Evolutionary conservation across 2,888 invertebrate species (phyloP).

Genomic region (Salpingus planirostris): DNA sequence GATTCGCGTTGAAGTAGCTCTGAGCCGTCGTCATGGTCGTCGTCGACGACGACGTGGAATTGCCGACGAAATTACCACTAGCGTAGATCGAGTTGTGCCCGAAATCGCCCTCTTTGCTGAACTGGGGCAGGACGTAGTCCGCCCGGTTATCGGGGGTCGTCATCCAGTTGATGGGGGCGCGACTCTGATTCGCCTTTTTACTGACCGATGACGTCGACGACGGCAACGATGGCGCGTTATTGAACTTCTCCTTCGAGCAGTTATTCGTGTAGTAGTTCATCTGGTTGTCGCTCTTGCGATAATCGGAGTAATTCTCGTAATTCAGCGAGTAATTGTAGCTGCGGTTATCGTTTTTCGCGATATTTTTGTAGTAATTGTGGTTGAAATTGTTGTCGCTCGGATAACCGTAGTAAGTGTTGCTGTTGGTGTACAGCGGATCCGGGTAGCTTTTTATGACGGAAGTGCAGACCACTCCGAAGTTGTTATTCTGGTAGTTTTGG

Average conservation of each 20-base stretch:
- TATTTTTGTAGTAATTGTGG: conserved; percentile 24
- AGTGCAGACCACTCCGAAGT: conserved; percentile 6
- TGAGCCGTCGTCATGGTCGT: no score
- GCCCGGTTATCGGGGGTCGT: conserved; percentile 47
- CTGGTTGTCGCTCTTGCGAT: conserved; percentile 19
- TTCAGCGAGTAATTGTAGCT: conserved; percentile 27
- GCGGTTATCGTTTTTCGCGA: conserved; percentile 19
- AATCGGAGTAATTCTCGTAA: conserved; percentile 30
- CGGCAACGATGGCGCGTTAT: neutral
- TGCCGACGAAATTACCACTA: conserved; percentile 22
- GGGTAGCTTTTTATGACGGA: conserved; percentile 24
- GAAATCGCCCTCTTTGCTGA: conserved; percentile 36
- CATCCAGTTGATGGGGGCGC: conserved; percentile 55
- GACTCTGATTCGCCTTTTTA: conserved; percentile 21
- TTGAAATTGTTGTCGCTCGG: conserved; percentile 25
- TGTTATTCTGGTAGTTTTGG: neutral
- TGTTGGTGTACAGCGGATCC: conserved; percentile 33
- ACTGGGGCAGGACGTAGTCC: conserved; percentile 43
- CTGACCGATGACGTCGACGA: no score
- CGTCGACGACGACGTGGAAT: no score
- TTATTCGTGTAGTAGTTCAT: conserved; percentile 7
- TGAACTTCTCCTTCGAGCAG: conserved; percentile 4
- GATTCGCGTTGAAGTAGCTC: conserved; percentile 27
- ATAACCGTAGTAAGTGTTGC: conserved; percentile 27
- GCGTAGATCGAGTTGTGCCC: conserved; percentile 24